Evolutionary conservation across 2,113 vertebrate species (phyloP).

Genomic region (Stercorarius parasiticus): DNA sequence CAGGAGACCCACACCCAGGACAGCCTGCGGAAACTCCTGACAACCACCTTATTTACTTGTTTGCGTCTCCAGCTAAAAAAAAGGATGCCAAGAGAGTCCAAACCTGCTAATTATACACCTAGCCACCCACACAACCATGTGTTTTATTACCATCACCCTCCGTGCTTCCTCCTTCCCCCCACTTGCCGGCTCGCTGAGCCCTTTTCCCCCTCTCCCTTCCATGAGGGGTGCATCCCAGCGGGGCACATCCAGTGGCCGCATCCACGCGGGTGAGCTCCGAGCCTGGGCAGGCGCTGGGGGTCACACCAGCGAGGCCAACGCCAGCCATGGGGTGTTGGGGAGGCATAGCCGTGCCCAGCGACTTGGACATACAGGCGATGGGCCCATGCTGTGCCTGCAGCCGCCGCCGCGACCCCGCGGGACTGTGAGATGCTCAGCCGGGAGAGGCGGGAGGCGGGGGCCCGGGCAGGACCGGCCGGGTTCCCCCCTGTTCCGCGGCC

Average conservation of each 20-base stretch:
- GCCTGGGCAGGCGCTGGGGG: neutral
- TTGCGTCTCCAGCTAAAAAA: neutral
- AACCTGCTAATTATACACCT: slow-evolving; percentile 36
- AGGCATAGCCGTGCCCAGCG: neutral
- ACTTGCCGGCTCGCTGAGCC: neutral
- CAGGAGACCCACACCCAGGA: neutral
- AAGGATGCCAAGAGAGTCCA: neutral
- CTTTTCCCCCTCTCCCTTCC: neutral
- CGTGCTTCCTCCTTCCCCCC: neutral
- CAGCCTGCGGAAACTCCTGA: neutral
- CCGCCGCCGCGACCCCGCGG: neutral
- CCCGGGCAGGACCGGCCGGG: neutral
- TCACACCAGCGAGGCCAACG: accelerated
- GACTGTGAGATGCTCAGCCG: neutral
- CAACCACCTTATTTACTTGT: neutral
- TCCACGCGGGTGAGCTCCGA: neutral
- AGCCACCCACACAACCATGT: neutral
- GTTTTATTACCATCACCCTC: neutral
- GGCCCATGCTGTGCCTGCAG: neutral
- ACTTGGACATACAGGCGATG: accelerated
- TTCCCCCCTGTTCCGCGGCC: neutral
- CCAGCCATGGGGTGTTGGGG: accelerated
- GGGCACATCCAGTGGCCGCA: neutral
- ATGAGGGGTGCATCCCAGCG: neutral
- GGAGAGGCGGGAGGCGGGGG: neutral